A percentile compares a stretch with the other conserved stretches of the same genome.
phyloP scores from a whole-genome alignment of 2,113 vertebrate species.

The Syngnathus scovelli region DNA sequence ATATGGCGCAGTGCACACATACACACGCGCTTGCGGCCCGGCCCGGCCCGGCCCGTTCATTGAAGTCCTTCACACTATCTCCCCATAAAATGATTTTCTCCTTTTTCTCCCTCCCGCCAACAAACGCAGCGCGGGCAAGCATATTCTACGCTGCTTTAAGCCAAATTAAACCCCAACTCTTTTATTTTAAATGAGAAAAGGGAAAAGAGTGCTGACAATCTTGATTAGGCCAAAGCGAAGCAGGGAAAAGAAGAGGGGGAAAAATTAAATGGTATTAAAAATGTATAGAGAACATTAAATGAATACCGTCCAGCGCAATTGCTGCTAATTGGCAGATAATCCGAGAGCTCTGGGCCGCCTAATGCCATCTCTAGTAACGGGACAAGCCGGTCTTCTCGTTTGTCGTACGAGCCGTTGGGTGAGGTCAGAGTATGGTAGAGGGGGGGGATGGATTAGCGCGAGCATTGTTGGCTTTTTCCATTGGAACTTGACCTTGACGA shows the following conservation, averaged over 20 bases:
- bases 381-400: slow-evolving; percentile 57
- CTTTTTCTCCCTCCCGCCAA: slow-evolving; percentile 52
- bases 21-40: slow-evolving; percentile 56
- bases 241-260: slow-evolving; percentile 51
- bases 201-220: slow-evolving; percentile 69
- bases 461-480: slow-evolving; percentile 69
- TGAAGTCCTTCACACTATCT: slow-evolving; percentile 77
- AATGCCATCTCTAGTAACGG: slow-evolving; percentile 60
- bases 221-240: slow-evolving; percentile 62
- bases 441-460: slow-evolving; percentile 67
- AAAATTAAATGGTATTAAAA: slow-evolving; percentile 73
- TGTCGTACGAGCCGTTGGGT: slow-evolving; percentile 57
- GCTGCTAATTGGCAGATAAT: slow-evolving; percentile 81
- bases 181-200: slow-evolving; percentile 77
- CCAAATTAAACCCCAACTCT: slow-evolving; percentile 74
- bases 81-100: slow-evolving; percentile 75
- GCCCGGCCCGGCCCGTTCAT: slow-evolving; percentile 50
- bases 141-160: slow-evolving; percentile 71
- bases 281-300: slow-evolving; percentile 68
- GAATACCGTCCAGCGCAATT: slow-evolving; percentile 74
- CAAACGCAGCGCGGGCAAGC: slow-evolving; percentile 69
- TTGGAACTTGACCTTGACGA: slow-evolving; percentile 74
- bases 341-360: slow-evolving; percentile 65
- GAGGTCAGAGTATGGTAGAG: slow-evolving; percentile 66
- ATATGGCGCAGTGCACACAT: slow-evolving; percentile 60